Evolutionary conservation across 1,140 invertebrate species (phyloP).

Genomic region (Trichomalopsis sarcophagae): DNA sequence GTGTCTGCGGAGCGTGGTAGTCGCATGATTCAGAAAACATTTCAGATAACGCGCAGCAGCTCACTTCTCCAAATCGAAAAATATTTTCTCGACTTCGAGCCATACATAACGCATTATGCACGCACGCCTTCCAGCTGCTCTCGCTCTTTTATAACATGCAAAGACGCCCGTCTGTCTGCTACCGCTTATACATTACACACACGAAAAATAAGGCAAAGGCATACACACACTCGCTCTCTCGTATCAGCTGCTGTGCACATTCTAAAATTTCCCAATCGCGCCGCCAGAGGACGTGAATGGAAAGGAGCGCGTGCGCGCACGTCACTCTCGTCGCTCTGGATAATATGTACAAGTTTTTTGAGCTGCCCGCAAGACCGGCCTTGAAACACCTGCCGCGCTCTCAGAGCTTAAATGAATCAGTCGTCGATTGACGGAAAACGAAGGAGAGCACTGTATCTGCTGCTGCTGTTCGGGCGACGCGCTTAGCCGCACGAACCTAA

Average conservation of each 20-base stretch:
- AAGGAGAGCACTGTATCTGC: background rate
- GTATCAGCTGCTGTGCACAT: background rate
- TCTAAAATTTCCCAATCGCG: conserved; percentile 27
- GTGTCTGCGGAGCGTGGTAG: too few species aligned
- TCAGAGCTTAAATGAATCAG: conserved; percentile 3
- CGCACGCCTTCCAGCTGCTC: background rate
- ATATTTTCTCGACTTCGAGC: background rate
- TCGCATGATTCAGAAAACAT: too few species aligned
- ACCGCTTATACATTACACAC: too few species aligned
- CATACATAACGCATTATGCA: background rate
- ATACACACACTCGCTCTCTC: too few species aligned
- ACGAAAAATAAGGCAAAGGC: too few species aligned
- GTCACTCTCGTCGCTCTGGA: background rate
- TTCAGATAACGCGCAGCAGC: too few species aligned
- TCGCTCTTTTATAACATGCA: too few species aligned
- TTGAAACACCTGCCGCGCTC: conserved; percentile 28
- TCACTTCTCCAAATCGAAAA: background rate
- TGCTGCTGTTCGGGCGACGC: too few species aligned
- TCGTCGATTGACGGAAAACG: conserved; percentile 10
- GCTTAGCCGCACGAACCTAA: background rate
- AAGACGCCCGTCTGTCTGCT: background rate
- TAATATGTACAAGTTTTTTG: background rate
- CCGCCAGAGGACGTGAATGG: background rate
- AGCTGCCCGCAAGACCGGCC: background rate
- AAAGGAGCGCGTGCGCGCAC: background rate